Base-by-base conservation (phyloP, 2,113 vertebrate genomes). In the Philantomba maxwellii region DNA sequence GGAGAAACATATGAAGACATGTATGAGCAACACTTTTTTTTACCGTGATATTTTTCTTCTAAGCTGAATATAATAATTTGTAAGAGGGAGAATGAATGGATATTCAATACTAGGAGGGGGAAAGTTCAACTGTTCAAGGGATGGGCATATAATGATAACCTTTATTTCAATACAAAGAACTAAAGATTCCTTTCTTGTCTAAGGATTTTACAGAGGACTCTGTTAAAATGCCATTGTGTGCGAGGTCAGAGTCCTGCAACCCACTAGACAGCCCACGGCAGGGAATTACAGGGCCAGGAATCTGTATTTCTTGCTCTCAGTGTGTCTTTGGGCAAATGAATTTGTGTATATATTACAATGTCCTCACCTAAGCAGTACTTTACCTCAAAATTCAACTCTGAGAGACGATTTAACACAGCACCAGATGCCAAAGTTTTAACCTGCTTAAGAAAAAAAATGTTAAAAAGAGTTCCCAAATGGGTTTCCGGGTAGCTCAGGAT, bases 1-100 rank as follows among this genome's bases (percentile, higher is more conserved):
- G 99, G 96, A 83, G 99, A 99, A 80, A 99, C 97, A 96, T 99
- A 99, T 95, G 99, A 99, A 98, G 99, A 99, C 81, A 98, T 99
- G 95, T 99, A 98, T 97, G 99, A 98, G 66, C 81, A 92, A 49
- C 12, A 36, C 86, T 96, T 94, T 80, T 80, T 82, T 73, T 93
- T 55, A 87, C 49, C 49, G n/a, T 64, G n/a, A 55, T 19, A 66
- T 66, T 91, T 97, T 86, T 49, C 25, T 80, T 96, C 47, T 90
- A 73, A 89, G 19, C 51, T 91, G 15, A 94, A 89, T 89, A 82
- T 17, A 60, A n/a, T 86, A 33, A 47, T 97, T 93, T 62, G 7
- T 82, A 45, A 80, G 64, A 95, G 43, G 45, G n/a, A 82, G 3
- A 57, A 3, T 84, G 19, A 17, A 2, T 6, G 13, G 25, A 5